Evolutionary conservation across 2,888 invertebrate species (phyloP), one percentile per base, ranked within the genome.

Genomic region (Carcina quercana): DNA sequence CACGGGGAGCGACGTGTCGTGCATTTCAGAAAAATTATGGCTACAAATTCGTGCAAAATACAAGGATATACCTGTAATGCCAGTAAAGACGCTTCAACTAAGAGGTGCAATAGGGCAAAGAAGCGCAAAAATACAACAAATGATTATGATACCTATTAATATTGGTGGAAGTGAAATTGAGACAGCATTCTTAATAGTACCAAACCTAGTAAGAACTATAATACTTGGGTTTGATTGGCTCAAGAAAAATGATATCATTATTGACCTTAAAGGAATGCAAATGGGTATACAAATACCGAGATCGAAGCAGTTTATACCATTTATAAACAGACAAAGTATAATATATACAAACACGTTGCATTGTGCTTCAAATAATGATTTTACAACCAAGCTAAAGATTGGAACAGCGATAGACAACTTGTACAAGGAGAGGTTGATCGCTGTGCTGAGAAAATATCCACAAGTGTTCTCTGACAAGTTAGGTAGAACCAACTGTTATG

Each of bases 401-500:
- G 10, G 21, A 21, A 6, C n/a, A 21, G 21, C 3, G 5, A 4
- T 7, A 21, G n/a, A 15, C 27, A 13, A 5, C 2, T 7, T 6
- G 3, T 13, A 20, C 2, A 5, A 6, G 10, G 5, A 10, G 2
- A 27, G 27, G 13, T 19, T 32, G 11, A 6, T 15, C 8, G 3
- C 5, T 4, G 1, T 41, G 1, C 12, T 43, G 5, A 12, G 20
- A 12, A 33, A 30, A 19, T 11, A 30, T 17, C 6, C 7, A 5
- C 6, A n/a, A 2, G 5, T 38, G 7, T 42, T 44, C 28, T 15
- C 25, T 1, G 3, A 31, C 0, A 32, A 32, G 12, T 15, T 47
- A 27, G 47, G 50, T 0, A 26, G 31, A 4, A 32, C 40, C 0
- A 43, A 47, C 27, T 42, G 43, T 12, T 47, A 49, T n/a, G 13